Base-by-base conservation (phyloP, 35 echinoderm and acorn worm genomes). In the Ophioderma brevispina region DNA sequence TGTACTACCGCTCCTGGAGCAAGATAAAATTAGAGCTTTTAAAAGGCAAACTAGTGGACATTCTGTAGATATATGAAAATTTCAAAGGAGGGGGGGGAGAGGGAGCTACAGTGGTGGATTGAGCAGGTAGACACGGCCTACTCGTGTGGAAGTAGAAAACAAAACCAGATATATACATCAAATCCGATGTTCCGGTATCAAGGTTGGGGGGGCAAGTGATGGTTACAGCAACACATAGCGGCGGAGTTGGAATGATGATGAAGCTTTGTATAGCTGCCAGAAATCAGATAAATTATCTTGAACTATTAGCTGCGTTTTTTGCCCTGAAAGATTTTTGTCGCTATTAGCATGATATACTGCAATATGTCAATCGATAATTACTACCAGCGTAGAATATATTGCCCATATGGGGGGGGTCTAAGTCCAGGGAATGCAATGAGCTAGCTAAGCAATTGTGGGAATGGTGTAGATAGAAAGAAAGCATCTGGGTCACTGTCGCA, bases 171-270 rank as follows among this genome's bases (percentile, higher is more conserved):
- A 52, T 87, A 8, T 23, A 76, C 43, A 35, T 97, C 21, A 42
- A 5, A 21, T 83, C 87, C 18, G 88, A 97, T 94, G 92, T n/a
- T 91, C 92, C 8, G 64, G 55, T n/a, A n/a, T 17, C 55, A 35
- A 56, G 89, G 88, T 32, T 90, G n/a, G 95, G 88, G 92, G 95
- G 35, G 92, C 88, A 40, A 94, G 88, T 25, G 35, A 94, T 90
- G 88, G 82, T 0, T n/a, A n/a, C n/a, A n/a, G n/a, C 23, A 0
- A 94, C 84, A 21, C 52, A 34, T 21, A 84, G 14, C 23, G 0
- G 40, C 64, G 78, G 78, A 37, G 78, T 31, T 56, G 33, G 78
- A 35, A 46, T 46, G 41, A 4, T 8, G 17, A 46, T 46, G 41
- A 46, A 70, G 59, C 59, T 13, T n/a, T 5, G 25, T 35, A 36